Conservation (phyloP, 1,140 invertebrate species). For the Papilio xuthus region DNA sequence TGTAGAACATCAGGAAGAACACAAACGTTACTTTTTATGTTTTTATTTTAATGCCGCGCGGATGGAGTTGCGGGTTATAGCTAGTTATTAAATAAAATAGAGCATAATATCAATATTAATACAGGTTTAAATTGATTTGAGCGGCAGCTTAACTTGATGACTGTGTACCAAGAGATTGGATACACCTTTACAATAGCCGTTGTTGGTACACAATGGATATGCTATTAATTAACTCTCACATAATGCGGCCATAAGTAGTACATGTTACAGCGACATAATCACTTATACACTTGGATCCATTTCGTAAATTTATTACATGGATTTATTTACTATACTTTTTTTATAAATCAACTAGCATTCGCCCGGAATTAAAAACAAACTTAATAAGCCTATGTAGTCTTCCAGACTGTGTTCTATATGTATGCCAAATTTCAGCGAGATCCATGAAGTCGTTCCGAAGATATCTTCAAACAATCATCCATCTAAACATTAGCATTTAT, state of each 20-base stretch:
- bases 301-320: neutral
- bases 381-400: no score
- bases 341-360: no score
- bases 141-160: neutral
- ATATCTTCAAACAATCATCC: no score
- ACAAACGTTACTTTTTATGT: no score
- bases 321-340: neutral
- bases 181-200: constrained; percentile 6
- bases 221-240: constrained; percentile 20
- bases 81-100: neutral
- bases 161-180: constrained; percentile 16
- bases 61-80: neutral
- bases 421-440: no score
- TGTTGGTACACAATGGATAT: neutral
- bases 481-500: no score
- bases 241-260: neutral
- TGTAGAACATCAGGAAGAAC: no score
- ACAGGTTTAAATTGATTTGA: neutral
- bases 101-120: neutral
- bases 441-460: no score
- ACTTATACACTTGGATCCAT: neutral
- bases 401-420: no score
- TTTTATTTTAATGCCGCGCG: no score
- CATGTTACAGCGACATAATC: neutral
- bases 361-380: no score